Evolutionary conservation across 2,888 invertebrate species (phyloP), one percentile per base, ranked within the genome.

Genomic region (Drosophila stalkeri): DNA sequence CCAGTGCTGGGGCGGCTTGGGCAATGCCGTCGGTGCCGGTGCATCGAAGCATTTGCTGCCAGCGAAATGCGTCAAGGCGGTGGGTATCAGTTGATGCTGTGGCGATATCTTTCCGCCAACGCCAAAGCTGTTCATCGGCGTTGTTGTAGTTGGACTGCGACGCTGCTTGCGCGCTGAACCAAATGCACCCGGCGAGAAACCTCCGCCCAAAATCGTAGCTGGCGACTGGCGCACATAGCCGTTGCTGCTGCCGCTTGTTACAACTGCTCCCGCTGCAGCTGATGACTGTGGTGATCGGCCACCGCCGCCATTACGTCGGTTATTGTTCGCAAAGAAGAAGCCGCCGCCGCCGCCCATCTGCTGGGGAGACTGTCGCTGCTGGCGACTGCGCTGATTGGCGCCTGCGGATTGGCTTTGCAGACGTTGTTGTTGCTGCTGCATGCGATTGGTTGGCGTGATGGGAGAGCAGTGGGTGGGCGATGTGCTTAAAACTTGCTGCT

Each of bases 31-130:
- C 51, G 97, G 96, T 67, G 96, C 95, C 59, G 97, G 97, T 64
- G 97, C 96, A 83, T 96, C 96, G 90, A 96, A 96, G 94, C 97
- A 97, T 93, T 97, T 97, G 92, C 96, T 96, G 91, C 95, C 96
- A 78, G 97, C 97, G 92, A 93, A 94, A 90, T 92, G 93, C 85
- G 92, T 92, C 76, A 93, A 87, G 80, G 92, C 93, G 89, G 92
- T 92, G 91, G 92, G 92, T 90, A 92, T 86, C 73, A 92, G 86
- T 80, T 82, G 82, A 59, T 91, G 86, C 73, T 92, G 92, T 66
- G 92, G 92, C 81, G 91, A 85, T 66, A 90, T 89, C 43, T 90
- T 91, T 47, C 88, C 87, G 64, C 89, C 81, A 49, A 65, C 82
- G 80, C 80, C 82, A 59, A 76, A 78, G 46, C 67, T 23, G 16